Evolutionary conservation across 2,113 vertebrate species (phyloP).

Genomic region (Dasyurus viverrinus): DNA sequence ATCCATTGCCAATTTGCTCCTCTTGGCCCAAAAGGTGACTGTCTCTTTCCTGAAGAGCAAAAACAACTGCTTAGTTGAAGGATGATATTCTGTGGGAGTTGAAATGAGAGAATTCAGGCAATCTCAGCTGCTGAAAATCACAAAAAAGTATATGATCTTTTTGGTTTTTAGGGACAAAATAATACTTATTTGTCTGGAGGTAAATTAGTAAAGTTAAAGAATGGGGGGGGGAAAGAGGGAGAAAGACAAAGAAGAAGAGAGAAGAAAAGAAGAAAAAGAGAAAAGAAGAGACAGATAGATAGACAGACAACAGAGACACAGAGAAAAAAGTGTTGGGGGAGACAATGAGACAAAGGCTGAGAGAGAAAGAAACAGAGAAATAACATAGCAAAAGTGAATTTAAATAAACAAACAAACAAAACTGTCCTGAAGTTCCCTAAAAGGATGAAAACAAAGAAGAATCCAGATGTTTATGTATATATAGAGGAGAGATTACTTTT

Average conservation of each 20-base stretch:
- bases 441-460: background rate
- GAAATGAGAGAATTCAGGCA: constrained; percentile 26
- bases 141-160: constrained; percentile 37
- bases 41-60: constrained; percentile 53
- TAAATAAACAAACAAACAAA: background rate
- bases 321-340: no score
- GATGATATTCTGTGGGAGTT: constrained; percentile 56
- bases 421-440: background rate
- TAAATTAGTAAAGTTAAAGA: background rate
- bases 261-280: background rate
- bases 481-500: background rate
- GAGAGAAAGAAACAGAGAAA: background rate
- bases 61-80: constrained; percentile 56
- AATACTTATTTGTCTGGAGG: background rate
- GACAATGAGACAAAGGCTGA: no score
- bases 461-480: background rate
- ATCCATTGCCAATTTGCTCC: constrained; percentile 63
- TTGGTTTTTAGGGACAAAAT: background rate
- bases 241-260: background rate
- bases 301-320: background rate
- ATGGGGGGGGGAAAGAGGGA: background rate
- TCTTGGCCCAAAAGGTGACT: constrained; percentile 32
- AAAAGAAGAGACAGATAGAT: background rate
- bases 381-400: background rate
- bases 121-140: constrained; percentile 49